Evolutionary conservation across 2,113 vertebrate species (phyloP).

Genomic region (Lipophrys pholis): DNA sequence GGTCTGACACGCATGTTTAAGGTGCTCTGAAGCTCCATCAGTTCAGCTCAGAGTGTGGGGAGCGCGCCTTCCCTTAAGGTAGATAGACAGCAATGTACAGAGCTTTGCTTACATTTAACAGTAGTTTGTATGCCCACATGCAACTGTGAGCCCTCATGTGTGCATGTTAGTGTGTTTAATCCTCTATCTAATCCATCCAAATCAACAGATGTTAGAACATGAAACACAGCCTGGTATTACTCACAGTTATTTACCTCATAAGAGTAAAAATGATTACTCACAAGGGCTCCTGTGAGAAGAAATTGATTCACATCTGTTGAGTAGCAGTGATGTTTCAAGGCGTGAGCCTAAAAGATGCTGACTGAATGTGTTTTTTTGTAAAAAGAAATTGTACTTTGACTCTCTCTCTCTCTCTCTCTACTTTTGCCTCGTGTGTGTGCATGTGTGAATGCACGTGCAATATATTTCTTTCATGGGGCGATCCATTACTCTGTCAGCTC

Average conservation of each 20-base stretch:
- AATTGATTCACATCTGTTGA: neutral
- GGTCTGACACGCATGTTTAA: constrained; percentile 38
- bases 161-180: constrained; percentile 30
- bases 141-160: neutral
- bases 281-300: constrained; percentile 17
- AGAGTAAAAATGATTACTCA: constrained; percentile 38
- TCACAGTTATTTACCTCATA: constrained; percentile 50
- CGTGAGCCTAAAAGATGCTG: neutral
- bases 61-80: neutral
- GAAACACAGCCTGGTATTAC: constrained; percentile 53
- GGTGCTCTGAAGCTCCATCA: constrained; percentile 32
- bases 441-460: constrained; percentile 27
- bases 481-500: constrained; percentile 74
- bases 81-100: constrained; percentile 12
- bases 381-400: neutral
- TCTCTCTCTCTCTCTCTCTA: constrained; percentile 1
- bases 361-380: constrained; percentile 2
- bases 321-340: neutral
- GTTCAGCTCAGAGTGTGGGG: constrained; percentile 22
- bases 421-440: constrained; percentile 28
- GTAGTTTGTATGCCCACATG: constrained; percentile 1
- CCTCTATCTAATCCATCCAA: constrained; percentile 42
- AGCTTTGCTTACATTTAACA: constrained; percentile 4
- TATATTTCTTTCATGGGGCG: constrained; percentile 53
- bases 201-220: constrained; percentile 60